Percentiles rank a stretch among this genome's conserved stretches.
phyloP scores from a whole-genome alignment of 2,888 invertebrate genomes.

The Phanerotoma sp. region DNA sequence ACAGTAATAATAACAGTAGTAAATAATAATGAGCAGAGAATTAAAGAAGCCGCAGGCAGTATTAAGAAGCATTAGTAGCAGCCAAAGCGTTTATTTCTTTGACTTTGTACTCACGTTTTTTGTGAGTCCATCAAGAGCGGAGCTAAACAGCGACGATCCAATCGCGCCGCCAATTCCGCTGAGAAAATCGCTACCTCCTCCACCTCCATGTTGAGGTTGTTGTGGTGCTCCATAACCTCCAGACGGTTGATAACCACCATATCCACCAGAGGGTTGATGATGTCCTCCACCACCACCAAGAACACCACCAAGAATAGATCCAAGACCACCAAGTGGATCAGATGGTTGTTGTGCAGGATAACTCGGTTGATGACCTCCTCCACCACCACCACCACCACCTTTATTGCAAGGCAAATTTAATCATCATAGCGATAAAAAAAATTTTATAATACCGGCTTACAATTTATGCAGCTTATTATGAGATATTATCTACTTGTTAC shows the following conservation, averaged over 20 bases:
- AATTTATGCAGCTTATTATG: background rate
- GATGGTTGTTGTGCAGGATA: slow-evolving; percentile 33
- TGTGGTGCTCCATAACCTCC: slow-evolving; percentile 36
- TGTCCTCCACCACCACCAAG: slow-evolving; percentile 45
- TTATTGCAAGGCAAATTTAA: background rate
- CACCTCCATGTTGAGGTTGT: slow-evolving; percentile 29
- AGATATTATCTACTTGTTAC: background rate
- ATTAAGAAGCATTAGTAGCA: background rate
- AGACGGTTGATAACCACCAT: slow-evolving; percentile 36
- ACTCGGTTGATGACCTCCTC: slow-evolving; percentile 35
- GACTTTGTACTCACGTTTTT: slow-evolving; percentile 47
- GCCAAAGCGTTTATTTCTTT: slow-evolving; percentile 1
- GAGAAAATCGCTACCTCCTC: slow-evolving; percentile 40
- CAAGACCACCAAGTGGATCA: slow-evolving; percentile 44
- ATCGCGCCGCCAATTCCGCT: slow-evolving; percentile 48
- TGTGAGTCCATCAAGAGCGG: slow-evolving; percentile 48
- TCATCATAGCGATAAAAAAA: background rate
- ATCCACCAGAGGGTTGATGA: slow-evolving; percentile 47
- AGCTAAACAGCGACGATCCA: slow-evolving; percentile 46
- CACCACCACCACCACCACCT: slow-evolving; percentile 30
- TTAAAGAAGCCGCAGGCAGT: background rate
- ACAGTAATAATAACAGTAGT: background rate
- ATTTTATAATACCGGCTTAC: background rate
- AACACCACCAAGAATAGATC: slow-evolving; percentile 50
- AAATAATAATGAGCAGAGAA: background rate